A percentile compares a stretch with the other conserved stretches of the same genome.
phyloP scores from a whole-genome alignment of 2,113 vertebrate genomes.

The Poecilia latipinna region DNA sequence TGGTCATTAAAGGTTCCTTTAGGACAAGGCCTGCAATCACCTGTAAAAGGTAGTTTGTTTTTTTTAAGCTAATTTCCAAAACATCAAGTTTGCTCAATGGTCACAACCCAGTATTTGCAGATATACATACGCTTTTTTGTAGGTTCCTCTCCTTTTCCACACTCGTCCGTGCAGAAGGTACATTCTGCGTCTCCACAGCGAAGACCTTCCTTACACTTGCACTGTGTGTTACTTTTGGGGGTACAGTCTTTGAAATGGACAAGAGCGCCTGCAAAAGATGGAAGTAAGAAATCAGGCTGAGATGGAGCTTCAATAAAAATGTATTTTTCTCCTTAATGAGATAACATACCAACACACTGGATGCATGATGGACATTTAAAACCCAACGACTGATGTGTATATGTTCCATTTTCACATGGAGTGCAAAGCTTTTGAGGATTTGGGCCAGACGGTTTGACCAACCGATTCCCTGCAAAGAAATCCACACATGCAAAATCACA shows the following conservation, averaged over 20 bases:
- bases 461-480: constrained; percentile 64
- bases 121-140: constrained; percentile 53
- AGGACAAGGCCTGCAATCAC: constrained; percentile 69
- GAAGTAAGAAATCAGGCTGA: neutral
- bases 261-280: constrained; percentile 50
- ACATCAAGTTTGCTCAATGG: neutral
- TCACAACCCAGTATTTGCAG: neutral
- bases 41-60: constrained; percentile 46
- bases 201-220: constrained; percentile 67
- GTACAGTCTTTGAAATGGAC: constrained; percentile 46
- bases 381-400: accelerated
- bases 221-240: constrained; percentile 54
- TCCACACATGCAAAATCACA: neutral
- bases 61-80: neutral
- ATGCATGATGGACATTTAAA: constrained; percentile 10
- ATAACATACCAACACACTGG: constrained; percentile 70
- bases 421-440: constrained; percentile 42
- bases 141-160: constrained; percentile 68
- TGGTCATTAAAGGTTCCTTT: constrained; percentile 74
- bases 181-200: constrained; percentile 57
- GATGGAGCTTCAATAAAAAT: neutral
- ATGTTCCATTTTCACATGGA: constrained; percentile 56
- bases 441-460: constrained; percentile 17
- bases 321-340: neutral
- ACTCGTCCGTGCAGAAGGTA: constrained; percentile 60